phyloP scores from a whole-genome alignment of 2,797 vertebrate species.

The Lycodopsis pacificus region DNA sequence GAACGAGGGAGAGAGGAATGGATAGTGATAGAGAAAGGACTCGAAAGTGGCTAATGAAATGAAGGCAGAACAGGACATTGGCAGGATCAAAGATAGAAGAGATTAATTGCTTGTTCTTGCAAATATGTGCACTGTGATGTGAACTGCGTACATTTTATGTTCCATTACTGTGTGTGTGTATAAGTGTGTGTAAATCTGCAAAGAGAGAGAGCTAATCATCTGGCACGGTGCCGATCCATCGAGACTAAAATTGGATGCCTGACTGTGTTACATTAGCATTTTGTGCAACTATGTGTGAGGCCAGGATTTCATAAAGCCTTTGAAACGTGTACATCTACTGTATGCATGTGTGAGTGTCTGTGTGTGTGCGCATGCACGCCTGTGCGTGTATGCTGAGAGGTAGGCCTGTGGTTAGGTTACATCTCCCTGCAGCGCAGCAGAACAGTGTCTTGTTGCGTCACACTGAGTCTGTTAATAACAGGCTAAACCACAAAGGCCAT shows the following conservation, averaged over 20 bases:
- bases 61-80: conserved; percentile 23
- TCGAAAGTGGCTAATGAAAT: conserved; percentile 20
- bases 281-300: conserved; percentile 9
- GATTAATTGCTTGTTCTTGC: conserved; percentile 27
- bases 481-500: conserved; percentile 80
- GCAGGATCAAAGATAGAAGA: conserved; percentile 22
- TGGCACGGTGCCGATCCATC: conserved; percentile 25
- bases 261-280: conserved; percentile 23
- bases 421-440: conserved; percentile 79
- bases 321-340: conserved; percentile 43
- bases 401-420: conserved; percentile 82
- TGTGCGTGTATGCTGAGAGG: conserved; percentile 70
- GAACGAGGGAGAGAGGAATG: conserved; percentile 14
- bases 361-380: conserved; percentile 11
- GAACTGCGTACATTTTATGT: background rate
- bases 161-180: conserved; percentile 16
- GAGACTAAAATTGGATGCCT: conserved; percentile 32
- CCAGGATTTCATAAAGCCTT: conserved; percentile 38
- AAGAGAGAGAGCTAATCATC: conserved; percentile 20
- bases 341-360: conserved; percentile 36
- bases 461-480: conserved; percentile 82
- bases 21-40: conserved; percentile 6
- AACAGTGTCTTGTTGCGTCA: conserved; percentile 79
- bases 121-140: conserved; percentile 29
- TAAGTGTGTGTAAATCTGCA: conserved; percentile 12